phyloP scores from a whole-genome alignment of 2,888 invertebrate species.

The Therioaphis trifolii region DNA sequence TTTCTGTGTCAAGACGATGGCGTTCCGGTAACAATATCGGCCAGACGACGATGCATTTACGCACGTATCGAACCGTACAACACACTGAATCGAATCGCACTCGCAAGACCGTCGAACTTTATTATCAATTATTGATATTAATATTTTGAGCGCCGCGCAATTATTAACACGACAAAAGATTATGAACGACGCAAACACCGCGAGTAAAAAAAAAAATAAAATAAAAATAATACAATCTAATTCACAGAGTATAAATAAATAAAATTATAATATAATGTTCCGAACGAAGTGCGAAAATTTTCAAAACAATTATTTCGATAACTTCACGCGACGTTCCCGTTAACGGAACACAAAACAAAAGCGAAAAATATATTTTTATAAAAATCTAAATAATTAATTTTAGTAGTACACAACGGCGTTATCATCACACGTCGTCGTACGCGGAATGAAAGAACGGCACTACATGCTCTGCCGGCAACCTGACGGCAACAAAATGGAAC shows the following conservation, averaged over 20 bases:
- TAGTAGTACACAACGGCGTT: no score
- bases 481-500: conserved; percentile 56
- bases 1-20: conserved; percentile 35
- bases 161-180: background rate
- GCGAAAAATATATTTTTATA: no score
- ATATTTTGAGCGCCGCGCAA: no score
- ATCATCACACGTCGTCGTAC: conserved; percentile 26
- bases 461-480: conserved; percentile 59
- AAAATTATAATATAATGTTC: no score
- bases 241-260: no score
- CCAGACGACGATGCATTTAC: conserved; percentile 46
- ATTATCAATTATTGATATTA: no score
- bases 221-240: no score
- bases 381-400: no score
- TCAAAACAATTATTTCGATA: no score
- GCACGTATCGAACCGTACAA: background rate
- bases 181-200: background rate
- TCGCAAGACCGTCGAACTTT: background rate
- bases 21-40: background rate
- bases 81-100: background rate
- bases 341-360: no score
- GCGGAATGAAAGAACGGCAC: conserved; percentile 31
- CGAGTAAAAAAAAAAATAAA: background rate
- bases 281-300: no score
- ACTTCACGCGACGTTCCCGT: no score